These are phyloP conservation scores for Anoura caudifer DNA, from an alignment of 2,113 vertebrate species.

Conservation along the genomic window DNA sequence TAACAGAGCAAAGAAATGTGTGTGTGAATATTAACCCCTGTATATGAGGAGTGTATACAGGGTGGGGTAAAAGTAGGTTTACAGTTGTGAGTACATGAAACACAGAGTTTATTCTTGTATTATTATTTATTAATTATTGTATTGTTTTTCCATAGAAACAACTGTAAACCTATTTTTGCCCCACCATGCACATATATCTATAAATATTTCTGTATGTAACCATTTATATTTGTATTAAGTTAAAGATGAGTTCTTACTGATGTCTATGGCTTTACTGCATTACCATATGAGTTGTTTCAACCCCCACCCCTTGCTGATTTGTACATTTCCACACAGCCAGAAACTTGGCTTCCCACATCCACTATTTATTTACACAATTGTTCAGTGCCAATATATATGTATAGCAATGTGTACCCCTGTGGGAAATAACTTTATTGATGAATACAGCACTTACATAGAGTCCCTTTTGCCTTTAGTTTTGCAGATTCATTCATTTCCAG, in stretches of 20 bases:
- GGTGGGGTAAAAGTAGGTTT: background rate
- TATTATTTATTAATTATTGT: too few relatives aligned
- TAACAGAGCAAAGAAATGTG: background rate
- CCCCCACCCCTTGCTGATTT: background rate
- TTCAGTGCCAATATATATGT: background rate
- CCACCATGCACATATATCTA: background rate
- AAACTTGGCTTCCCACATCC: background rate
- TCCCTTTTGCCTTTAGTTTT: background rate
- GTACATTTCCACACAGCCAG: background rate
- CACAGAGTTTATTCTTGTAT: too few relatives aligned
- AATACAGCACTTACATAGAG: background rate
- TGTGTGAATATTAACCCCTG: background rate
- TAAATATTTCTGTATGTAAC: background rate
- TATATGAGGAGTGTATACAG: background rate
- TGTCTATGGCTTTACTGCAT: background rate
- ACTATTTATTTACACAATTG: background rate
- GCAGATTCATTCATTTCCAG: background rate
- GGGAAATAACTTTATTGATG: background rate
- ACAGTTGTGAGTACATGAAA: too few relatives aligned
- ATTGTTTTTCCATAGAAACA: too few relatives aligned
- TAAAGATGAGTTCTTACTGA: background rate
- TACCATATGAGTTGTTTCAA: background rate
- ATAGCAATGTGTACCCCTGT: background rate
- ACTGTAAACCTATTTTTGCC: too few relatives aligned
- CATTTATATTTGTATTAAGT: background rate